Percentiles rank a stretch among this genome's conserved stretches.
phyloP scores from a whole-genome alignment of 2,888 invertebrate genomes.

The Mystacides longicornis region DNA sequence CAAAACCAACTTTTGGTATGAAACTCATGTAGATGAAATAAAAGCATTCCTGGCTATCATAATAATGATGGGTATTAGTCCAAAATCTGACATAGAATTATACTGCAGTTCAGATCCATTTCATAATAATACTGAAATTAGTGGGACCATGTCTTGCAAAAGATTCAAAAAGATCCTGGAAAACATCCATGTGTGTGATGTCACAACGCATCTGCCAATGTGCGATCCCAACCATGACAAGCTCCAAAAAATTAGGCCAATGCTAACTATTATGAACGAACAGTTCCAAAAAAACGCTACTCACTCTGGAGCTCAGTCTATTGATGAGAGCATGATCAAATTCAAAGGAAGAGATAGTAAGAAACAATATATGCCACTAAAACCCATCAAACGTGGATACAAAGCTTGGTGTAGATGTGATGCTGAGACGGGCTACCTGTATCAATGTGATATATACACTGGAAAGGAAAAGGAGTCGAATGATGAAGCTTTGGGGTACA shows the following conservation, averaged over 20 bases:
- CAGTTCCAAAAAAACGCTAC: slow-evolving; percentile 1
- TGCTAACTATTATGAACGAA: slow-evolving; percentile 21
- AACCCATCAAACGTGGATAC: slow-evolving; percentile 26
- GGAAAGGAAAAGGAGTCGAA: slow-evolving; percentile 28
- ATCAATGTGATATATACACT: slow-evolving; percentile 28
- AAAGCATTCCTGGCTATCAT: slow-evolving; percentile 21
- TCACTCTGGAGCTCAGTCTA: not conserved
- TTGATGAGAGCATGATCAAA: slow-evolving; percentile 21
- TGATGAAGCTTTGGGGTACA: slow-evolving; percentile 28
- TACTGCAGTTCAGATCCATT: slow-evolving; percentile 23
- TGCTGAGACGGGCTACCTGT: slow-evolving; percentile 26
- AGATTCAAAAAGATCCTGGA: slow-evolving; percentile 19
- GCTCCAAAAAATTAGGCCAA: slow-evolving; percentile 20
- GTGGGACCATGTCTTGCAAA: not conserved
- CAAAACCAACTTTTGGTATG: slow-evolving; percentile 17
- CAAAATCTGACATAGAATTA: slow-evolving; percentile 20
- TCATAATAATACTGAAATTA: slow-evolving; percentile 19
- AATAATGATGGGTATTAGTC: slow-evolving; percentile 21
- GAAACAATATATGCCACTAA: slow-evolving; percentile 27
- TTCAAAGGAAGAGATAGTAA: slow-evolving; percentile 24
- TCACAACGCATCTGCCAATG: slow-evolving; percentile 12
- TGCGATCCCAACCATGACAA: slow-evolving; percentile 13
- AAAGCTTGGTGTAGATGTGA: slow-evolving; percentile 27
- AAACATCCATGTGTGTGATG: slow-evolving; percentile 18
- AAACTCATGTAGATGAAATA: slow-evolving; percentile 17